A percentile compares a stretch with the other conserved stretches of the same genome.
Conservation (phyloP, 2,888 invertebrate genomes). For the Dione vanillae region DNA sequence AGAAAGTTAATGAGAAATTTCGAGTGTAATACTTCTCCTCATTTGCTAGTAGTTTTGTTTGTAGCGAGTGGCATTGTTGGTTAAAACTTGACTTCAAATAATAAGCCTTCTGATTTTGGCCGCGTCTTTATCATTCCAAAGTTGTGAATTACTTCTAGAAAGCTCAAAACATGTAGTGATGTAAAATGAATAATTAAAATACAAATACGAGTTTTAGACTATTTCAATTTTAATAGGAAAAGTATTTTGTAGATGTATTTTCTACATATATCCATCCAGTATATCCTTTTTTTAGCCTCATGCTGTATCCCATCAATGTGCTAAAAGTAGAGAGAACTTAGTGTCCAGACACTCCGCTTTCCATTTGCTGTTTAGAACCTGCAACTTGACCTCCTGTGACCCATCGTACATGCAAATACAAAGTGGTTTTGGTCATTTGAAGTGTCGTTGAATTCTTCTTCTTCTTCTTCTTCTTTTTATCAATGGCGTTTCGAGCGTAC, state of each 20-base stretch:
- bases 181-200: slow-evolving; percentile 14
- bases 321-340: too few species aligned
- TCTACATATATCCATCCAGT: too few species aligned
- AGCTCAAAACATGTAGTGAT: neutral
- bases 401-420: too few species aligned
- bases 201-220: neutral
- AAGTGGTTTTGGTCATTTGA: too few species aligned
- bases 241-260: neutral
- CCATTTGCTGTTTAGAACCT: too few species aligned
- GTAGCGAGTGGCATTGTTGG: slow-evolving; percentile 16
- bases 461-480: too few species aligned
- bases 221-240: neutral
- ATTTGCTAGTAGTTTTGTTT: slow-evolving; percentile 16
- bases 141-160: slow-evolving; percentile 19
- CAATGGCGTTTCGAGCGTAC: too few species aligned
- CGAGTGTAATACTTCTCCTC: slow-evolving; percentile 4
- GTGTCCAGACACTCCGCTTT: too few species aligned
- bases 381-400: too few species aligned
- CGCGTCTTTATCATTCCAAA: slow-evolving; percentile 13
- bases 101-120: slow-evolving; percentile 14
- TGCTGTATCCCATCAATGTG: too few species aligned
- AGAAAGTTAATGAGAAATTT: slow-evolving; percentile 14
- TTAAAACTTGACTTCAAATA: slow-evolving; percentile 22
- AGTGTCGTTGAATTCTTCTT: too few species aligned
- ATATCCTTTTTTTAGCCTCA: too few species aligned